These are phyloP conservation scores for Paradisaea rubra DNA, from an alignment of 2,113 vertebrate species.

Conservation along the genomic window DNA sequence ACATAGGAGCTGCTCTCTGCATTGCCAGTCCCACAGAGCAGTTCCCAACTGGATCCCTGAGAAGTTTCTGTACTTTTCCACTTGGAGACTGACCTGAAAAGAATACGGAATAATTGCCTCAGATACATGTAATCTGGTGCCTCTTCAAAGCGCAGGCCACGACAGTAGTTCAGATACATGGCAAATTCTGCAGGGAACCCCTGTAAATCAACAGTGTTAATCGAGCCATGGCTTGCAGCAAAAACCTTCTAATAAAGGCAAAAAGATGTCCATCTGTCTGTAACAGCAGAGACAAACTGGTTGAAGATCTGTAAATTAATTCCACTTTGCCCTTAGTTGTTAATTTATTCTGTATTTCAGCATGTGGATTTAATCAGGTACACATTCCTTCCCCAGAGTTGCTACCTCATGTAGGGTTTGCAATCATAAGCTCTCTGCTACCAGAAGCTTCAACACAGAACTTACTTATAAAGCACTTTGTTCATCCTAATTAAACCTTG, in stretches of 20 bases:
- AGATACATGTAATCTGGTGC: slow-evolving; percentile 99
- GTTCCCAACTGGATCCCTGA: background rate
- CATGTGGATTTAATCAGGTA: background rate
- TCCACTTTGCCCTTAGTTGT: background rate
- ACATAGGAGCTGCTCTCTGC: background rate
- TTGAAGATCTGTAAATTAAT: background rate
- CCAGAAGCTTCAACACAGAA: background rate
- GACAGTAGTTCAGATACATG: slow-evolving; percentile 99
- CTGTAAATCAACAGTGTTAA: slow-evolving; percentile 69
- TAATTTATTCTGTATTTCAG: background rate
- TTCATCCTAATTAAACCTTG: background rate
- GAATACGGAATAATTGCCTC: slow-evolving; percentile 98
- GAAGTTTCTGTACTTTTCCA: slow-evolving; percentile 9
- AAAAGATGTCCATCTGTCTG: background rate
- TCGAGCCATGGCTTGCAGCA: background rate
- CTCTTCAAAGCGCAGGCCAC: slow-evolving; percentile 97
- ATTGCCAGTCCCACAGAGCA: background rate
- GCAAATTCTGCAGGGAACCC: slow-evolving; percentile 99
- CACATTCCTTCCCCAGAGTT: background rate
- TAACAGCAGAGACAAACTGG: background rate
- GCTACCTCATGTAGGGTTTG: background rate
- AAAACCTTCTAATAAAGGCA: background rate
- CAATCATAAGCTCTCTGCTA: background rate
- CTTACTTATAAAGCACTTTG: background rate
- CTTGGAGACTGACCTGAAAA: slow-evolving; percentile 88